phyloP scores from a whole-genome alignment of 2,888 invertebrate species.

The Acanthosepion lycidas region DNA sequence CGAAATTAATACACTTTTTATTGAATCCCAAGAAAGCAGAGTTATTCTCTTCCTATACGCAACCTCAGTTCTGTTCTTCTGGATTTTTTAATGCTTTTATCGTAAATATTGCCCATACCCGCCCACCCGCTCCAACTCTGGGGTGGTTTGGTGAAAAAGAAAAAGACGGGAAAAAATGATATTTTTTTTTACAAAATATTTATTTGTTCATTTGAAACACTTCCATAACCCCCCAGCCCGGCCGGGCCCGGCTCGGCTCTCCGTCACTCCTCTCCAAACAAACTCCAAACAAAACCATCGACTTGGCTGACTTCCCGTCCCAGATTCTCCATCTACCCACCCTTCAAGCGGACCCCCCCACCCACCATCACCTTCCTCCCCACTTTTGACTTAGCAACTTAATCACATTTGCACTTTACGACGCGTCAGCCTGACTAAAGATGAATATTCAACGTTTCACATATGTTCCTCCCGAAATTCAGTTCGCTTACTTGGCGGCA shows the following conservation, averaged over 20 bases:
- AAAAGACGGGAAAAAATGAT: background rate
- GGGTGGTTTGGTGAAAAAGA: background rate
- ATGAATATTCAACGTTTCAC: conserved; percentile 1
- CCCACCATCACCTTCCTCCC: background rate
- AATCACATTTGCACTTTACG: conserved; percentile 1
- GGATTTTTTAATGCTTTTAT: background rate
- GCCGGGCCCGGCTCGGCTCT: background rate
- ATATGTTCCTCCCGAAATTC: conserved; percentile 3
- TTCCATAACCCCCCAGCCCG: background rate
- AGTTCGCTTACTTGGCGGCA: conserved; percentile 4
- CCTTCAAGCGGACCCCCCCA: background rate
- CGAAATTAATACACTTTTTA: too few relatives aligned
- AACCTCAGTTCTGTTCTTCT: too few relatives aligned
- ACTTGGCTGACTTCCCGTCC: conserved; percentile 20
- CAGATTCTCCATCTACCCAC: background rate
- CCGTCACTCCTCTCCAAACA: background rate
- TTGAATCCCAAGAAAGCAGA: too few relatives aligned
- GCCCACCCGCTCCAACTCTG: background rate
- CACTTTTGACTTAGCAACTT: too few relatives aligned
- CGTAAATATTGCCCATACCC: background rate
- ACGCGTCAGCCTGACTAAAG: conserved; percentile 4
- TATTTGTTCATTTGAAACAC: background rate
- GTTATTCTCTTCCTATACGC: too few relatives aligned
- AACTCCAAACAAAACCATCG: conserved; percentile 2
- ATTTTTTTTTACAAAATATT: background rate